A percentile compares a stretch with the other conserved stretches of the same genome.
These are phyloP conservation scores for Busseola fusca DNA, from an alignment of 2,888 invertebrate genomes.

Conservation along the genomic window DNA sequence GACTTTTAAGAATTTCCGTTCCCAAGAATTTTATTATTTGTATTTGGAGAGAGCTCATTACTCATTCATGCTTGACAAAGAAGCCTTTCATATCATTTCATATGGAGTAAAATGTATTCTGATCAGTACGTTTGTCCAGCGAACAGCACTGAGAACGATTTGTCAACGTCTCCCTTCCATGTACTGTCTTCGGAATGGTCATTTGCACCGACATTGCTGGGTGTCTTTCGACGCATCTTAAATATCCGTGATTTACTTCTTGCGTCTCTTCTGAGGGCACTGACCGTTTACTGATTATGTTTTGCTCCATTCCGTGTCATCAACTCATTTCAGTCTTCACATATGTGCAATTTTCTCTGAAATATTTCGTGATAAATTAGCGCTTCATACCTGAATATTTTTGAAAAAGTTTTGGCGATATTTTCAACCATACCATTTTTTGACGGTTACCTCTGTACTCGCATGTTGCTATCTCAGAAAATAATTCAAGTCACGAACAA, in stretches of 20 bases:
- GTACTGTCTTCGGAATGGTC: slow-evolving; percentile 66
- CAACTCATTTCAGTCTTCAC: slow-evolving; percentile 45
- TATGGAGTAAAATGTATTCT: slow-evolving; percentile 57
- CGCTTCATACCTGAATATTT: slow-evolving; percentile 3
- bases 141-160: slow-evolving; percentile 62
- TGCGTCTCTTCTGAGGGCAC: slow-evolving; percentile 37
- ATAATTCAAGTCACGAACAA: slow-evolving; percentile 65
- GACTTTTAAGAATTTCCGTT: slow-evolving; percentile 38
- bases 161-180: slow-evolving; percentile 69
- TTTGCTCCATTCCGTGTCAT: slow-evolving; percentile 44
- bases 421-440: slow-evolving; percentile 8
- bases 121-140: slow-evolving; percentile 61
- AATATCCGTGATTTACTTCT: slow-evolving; percentile 64
- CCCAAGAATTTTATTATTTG: slow-evolving; percentile 47
- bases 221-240: slow-evolving; percentile 67
- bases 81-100: slow-evolving; percentile 60
- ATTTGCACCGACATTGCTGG: slow-evolving; percentile 67
- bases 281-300: slow-evolving; percentile 43
- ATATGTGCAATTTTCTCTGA: slow-evolving; percentile 11
- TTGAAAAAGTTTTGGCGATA: neutral
- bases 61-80: slow-evolving; percentile 57
- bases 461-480: slow-evolving; percentile 41
- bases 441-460: slow-evolving; percentile 4
- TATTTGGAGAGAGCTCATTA: slow-evolving; percentile 58
- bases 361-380: slow-evolving; percentile 6